Conservation (phyloP, 2,113 vertebrate species). For the Atrichornis clamosus region DNA sequence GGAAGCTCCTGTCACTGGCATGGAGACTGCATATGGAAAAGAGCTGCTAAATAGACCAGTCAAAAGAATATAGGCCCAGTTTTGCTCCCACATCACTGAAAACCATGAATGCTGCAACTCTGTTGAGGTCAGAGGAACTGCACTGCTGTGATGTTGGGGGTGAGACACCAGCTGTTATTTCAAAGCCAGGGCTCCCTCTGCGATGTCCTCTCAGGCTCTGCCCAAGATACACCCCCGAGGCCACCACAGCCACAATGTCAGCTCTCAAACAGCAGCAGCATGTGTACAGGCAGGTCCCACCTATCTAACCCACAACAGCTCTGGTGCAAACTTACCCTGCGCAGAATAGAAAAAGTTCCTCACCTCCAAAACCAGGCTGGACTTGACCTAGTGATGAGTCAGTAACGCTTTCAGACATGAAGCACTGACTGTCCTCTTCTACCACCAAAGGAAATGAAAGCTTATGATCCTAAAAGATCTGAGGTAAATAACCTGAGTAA, state of each 20-base stretch:
- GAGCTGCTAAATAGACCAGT: slow-evolving; percentile 52
- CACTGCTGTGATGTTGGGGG: background rate
- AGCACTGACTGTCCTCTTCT: background rate
- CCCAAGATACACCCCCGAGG: background rate
- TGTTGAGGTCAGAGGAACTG: slow-evolving; percentile 32
- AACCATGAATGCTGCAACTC: slow-evolving; percentile 24
- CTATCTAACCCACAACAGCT: background rate
- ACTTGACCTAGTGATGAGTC: background rate
- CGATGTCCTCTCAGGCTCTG: background rate
- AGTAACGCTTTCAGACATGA: background rate
- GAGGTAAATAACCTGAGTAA: background rate
- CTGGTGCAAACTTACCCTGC: rapidly evolving
- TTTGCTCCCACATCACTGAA: slow-evolving; percentile 5
- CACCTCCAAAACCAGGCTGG: background rate
- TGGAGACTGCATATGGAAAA: slow-evolving; percentile 51
- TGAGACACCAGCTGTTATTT: slow-evolving; percentile 31
- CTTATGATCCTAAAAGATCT: background rate
- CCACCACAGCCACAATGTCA: background rate
- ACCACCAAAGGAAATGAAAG: background rate
- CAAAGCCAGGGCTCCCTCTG: slow-evolving; percentile 9
- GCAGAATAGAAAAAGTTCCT: background rate
- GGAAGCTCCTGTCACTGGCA: slow-evolving; percentile 61
- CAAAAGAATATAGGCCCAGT: slow-evolving; percentile 42
- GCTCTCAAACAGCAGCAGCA: background rate
- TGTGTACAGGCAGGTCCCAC: background rate